These are phyloP conservation scores for Gouania willdenowi DNA, from an alignment of 2,797 vertebrate genomes.

Conservation along the genomic window DNA sequence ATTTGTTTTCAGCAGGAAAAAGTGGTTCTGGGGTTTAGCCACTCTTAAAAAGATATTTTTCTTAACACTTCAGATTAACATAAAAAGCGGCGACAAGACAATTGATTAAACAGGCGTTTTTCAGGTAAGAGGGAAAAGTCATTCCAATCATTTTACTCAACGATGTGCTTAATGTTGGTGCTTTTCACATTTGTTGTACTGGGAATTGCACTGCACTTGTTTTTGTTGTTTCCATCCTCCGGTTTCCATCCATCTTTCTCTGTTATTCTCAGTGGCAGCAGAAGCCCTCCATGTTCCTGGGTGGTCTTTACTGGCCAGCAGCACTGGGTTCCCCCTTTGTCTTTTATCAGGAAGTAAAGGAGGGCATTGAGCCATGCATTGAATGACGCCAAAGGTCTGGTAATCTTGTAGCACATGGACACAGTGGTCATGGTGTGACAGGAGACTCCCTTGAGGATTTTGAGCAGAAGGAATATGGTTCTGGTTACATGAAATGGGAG, in stretches of 20 bases:
- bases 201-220: too few relatives aligned
- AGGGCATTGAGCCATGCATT: constrained; percentile 84
- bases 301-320: constrained; percentile 48
- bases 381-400: constrained; percentile 80
- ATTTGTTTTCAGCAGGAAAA: too few relatives aligned
- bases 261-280: constrained; percentile 67
- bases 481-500: constrained; percentile 82
- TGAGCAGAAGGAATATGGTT: constrained; percentile 77
- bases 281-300: constrained; percentile 43
- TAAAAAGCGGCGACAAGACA: too few relatives aligned
- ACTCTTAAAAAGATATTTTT: too few relatives aligned
- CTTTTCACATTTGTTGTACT: too few relatives aligned
- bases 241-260: constrained; percentile 60
- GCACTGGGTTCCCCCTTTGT: constrained; percentile 69
- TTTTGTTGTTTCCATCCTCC: too few relatives aligned
- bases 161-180: too few relatives aligned
- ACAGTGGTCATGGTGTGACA: constrained; percentile 78
- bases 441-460: constrained; percentile 66
- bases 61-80: too few relatives aligned
- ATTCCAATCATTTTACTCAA: too few relatives aligned
- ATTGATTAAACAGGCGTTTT: too few relatives aligned
- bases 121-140: too few relatives aligned
- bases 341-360: constrained; percentile 83
- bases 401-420: constrained; percentile 85
- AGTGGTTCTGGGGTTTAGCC: too few relatives aligned